phyloP scores from a whole-genome alignment of 2,888 invertebrate genomes.

The Oasisia sp. region DNA sequence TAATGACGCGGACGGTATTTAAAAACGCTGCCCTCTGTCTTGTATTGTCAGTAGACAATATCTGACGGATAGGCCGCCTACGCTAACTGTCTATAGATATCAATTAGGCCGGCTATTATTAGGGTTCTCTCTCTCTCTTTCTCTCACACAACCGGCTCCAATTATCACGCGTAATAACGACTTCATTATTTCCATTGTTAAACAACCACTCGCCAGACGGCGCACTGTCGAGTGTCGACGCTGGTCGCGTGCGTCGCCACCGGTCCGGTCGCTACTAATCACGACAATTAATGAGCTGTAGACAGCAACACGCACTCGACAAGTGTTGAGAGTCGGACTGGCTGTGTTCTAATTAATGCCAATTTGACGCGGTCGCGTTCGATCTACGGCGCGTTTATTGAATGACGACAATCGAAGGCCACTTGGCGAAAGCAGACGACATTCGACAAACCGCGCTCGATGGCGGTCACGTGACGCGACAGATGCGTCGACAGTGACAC shows the following conservation, averaged over 20 bases:
- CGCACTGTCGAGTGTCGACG: not conserved
- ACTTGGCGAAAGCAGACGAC: not conserved
- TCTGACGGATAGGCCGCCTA: not conserved
- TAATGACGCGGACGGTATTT: not conserved
- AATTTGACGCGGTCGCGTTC: not conserved
- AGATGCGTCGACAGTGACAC: not conserved
- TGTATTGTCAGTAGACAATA: not conserved
- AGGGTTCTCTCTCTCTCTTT: not conserved
- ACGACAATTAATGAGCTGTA: not conserved
- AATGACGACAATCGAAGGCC: not conserved
- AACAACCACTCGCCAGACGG: not conserved
- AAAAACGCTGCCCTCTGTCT: no score
- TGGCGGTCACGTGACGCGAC: conserved; percentile 3
- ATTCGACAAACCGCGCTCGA: not conserved
- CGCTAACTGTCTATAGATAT: not conserved
- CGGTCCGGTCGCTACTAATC: not conserved
- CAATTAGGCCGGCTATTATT: not conserved
- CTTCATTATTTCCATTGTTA: conserved; percentile 3
- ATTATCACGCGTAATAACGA: not conserved
- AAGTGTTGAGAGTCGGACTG: not conserved
- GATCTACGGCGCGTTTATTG: not conserved
- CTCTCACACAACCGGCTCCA: not conserved
- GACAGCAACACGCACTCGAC: not conserved
- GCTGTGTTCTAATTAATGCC: not conserved
- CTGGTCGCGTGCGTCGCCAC: not conserved